phyloP scores from a whole-genome alignment of 2,888 invertebrate species.

The Sturmia bella region DNA sequence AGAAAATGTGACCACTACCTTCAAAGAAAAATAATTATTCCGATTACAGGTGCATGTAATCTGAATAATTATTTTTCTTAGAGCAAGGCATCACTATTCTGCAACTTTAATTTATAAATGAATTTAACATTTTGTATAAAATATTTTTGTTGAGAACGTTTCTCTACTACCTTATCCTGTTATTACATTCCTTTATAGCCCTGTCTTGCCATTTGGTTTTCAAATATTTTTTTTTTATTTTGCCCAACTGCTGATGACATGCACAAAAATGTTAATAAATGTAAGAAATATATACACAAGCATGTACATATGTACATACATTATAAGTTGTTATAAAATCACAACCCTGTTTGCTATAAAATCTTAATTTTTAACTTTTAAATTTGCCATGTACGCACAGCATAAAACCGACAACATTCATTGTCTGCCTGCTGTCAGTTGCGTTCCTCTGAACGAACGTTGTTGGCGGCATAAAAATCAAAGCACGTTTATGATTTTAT shows the following conservation, averaged over 20 bases:
- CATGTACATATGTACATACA: neutral
- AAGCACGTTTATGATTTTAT: slow-evolving; percentile 60
- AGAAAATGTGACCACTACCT: no score
- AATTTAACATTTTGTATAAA: no score
- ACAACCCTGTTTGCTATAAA: slow-evolving; percentile 46
- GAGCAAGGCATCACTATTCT: no score
- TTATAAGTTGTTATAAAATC: slow-evolving; percentile 34
- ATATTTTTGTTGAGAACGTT: no score
- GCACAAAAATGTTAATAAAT: slow-evolving; percentile 33
- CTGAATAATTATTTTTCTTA: no score
- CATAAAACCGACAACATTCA: neutral
- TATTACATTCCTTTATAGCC: neutral
- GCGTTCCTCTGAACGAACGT: neutral
- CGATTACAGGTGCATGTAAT: no score
- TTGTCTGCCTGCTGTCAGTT: neutral
- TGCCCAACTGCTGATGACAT: slow-evolving; percentile 34
- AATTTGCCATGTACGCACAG: slow-evolving; percentile 7
- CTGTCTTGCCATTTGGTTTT: neutral
- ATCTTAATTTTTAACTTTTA: slow-evolving; percentile 22
- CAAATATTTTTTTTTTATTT: neutral
- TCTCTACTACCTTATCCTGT: no score
- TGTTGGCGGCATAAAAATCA: slow-evolving; percentile 54
- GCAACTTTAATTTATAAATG: no score
- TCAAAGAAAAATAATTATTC: no score
- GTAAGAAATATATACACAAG: slow-evolving; percentile 2